phyloP scores from a whole-genome alignment of 2,113 vertebrate species.

The Edolisoma coerulescens region DNA sequence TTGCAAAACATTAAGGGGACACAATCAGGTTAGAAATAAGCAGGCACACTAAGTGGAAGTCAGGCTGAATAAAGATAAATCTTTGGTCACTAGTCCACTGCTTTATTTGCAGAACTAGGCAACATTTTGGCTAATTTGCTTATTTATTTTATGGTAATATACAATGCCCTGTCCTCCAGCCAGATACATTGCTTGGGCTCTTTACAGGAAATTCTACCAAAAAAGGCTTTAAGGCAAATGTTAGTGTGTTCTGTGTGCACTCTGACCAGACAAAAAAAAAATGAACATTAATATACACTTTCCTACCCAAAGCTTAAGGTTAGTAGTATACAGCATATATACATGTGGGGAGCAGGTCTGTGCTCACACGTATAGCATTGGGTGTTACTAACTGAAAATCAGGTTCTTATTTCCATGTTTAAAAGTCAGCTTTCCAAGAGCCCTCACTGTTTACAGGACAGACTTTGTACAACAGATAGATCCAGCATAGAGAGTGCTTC shows the following conservation, averaged over 20 bases:
- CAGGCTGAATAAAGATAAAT: not conserved
- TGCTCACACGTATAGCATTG: rapidly evolving
- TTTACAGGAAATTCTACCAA: not conserved
- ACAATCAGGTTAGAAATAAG: not conserved
- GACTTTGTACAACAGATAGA: not conserved
- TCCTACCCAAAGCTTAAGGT: not conserved
- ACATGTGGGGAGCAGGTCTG: not conserved
- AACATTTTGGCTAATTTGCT: not conserved
- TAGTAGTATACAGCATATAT: not conserved
- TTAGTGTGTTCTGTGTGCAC: not conserved
- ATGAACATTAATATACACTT: not conserved
- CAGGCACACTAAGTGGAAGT: not conserved
- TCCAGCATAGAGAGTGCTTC: not conserved
- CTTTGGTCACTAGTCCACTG: not conserved
- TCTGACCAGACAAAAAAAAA: not conserved
- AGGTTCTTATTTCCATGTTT: not conserved
- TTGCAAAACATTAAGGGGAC: not conserved
- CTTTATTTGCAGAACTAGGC: not conserved
- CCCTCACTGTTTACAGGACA: not conserved
- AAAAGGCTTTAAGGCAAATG: not conserved
- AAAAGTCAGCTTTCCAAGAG: not conserved
- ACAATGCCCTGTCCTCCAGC: not conserved
- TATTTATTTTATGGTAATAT: not conserved
- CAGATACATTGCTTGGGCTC: not conserved
- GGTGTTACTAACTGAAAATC: not conserved